Evolutionary conservation across 2,797 vertebrate genomes (phyloP).

Genomic region (Rhodeus uyekii): DNA sequence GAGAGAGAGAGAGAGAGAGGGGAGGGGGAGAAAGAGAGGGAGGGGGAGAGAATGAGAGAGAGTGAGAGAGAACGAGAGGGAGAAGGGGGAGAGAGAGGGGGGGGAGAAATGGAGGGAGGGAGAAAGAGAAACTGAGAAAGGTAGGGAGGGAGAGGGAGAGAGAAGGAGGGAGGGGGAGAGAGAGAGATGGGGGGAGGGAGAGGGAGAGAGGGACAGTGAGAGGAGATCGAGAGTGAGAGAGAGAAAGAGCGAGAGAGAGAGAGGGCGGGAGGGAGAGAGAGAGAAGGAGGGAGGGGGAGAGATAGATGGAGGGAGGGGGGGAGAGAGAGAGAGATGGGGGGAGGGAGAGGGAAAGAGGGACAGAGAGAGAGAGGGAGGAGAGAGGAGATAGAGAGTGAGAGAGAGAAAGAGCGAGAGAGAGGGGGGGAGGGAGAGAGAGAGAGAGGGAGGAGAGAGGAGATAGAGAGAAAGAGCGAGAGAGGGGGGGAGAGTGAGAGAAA

Average conservation of each 20-base stretch:
- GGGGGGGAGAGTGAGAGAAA: slow-evolving; percentile 66
- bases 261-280: slow-evolving; percentile 60
- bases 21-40: too few relatives aligned
- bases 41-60: slow-evolving; percentile 54
- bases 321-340: slow-evolving; percentile 63
- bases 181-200: slow-evolving; percentile 61
- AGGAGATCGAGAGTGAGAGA: slow-evolving; percentile 64
- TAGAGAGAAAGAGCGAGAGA: slow-evolving; percentile 67
- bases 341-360: slow-evolving; percentile 60
- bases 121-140: slow-evolving; percentile 58
- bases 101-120: slow-evolving; percentile 62
- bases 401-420: slow-evolving; percentile 66
- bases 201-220: slow-evolving; percentile 57
- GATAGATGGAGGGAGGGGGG: slow-evolving; percentile 59
- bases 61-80: slow-evolving; percentile 63
- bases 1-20: slow-evolving; percentile 60
- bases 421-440: slow-evolving; percentile 59
- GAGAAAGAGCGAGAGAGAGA: slow-evolving; percentile 67
- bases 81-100: slow-evolving; percentile 65
- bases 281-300: slow-evolving; percentile 63
- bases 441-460: slow-evolving; percentile 65
- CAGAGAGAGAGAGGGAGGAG: slow-evolving; percentile 56
- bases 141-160: slow-evolving; percentile 66
- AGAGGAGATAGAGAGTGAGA: slow-evolving; percentile 66
- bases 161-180: slow-evolving; percentile 56